Evolutionary conservation across 2,797 vertebrate species (phyloP), one percentile per base, ranked within the genome.

Genomic region (Novumbra hubbsi): DNA sequence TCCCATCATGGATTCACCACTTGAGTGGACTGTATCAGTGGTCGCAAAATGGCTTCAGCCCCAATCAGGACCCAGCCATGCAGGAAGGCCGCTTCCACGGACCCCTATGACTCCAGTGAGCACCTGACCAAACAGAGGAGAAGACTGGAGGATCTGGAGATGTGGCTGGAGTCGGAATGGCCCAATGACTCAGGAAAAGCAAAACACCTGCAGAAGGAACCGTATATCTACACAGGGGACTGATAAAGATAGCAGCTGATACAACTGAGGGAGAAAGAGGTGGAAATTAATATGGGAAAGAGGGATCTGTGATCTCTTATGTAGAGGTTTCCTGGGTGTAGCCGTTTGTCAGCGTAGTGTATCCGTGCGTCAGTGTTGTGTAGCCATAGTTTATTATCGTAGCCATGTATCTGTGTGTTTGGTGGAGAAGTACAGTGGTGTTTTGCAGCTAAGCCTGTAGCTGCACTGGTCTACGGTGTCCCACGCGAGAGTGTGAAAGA

Each of bases 401-500:
- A 62, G 19, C 1, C 57, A 57, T 38, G 21, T 19, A 19, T 34
- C 27, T 76, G 52, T 34, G 21, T 76, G 52, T 70, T 65, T 66
- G 74, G 55, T 57, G 52, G 14, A 71, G 9, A 45, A 63, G 63
- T n/a, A 50, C 0, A 57, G 5, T 32, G 27, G 57, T 63, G 11
- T 30, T 27, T 24, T 68, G 19, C 12, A n/a, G 65, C 30, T 34
- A 15, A 38, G 65, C 66, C 68, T 41, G 48, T 14, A 21, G 66
- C 55, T 55, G 24, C 57, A 60, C 48, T 57, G 19, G 65, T 72
- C 78, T 84, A 81, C 68, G 16, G 55, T 72, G 60, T 73, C 82
- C 83, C 90, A 91, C 85, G 86, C 91, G 92, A 88, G 81, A 71
- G 72, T 38, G 76, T 76, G 84, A 84, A 81, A 73, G 77, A 81